Conservation (phyloP, 2,797 vertebrate species). For the Enteromius treurensis region DNA sequence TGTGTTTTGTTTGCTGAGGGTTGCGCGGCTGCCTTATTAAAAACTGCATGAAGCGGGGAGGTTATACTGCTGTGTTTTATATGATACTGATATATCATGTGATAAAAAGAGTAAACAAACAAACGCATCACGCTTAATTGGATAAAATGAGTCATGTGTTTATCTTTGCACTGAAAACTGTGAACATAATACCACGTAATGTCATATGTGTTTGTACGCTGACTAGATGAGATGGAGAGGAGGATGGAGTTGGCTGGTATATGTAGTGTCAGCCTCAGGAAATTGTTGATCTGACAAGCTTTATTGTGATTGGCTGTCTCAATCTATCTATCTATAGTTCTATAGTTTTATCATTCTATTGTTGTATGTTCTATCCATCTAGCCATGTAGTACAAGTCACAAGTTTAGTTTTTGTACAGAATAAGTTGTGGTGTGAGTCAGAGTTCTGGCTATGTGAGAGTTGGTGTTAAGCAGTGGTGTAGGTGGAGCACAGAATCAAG, state of each 20-base stretch:
- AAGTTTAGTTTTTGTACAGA: not conserved
- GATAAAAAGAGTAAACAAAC: slow-evolving; percentile 10
- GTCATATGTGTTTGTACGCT: slow-evolving; percentile 10
- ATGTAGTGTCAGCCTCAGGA: not conserved
- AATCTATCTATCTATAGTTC: not conserved
- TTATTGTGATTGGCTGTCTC: not conserved
- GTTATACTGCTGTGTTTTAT: not conserved
- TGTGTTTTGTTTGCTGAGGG: not conserved
- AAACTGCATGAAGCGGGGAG: slow-evolving; percentile 14
- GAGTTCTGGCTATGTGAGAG: not conserved
- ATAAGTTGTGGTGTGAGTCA: not conserved
- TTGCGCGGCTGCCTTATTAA: not conserved
- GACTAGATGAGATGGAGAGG: slow-evolving; percentile 7
- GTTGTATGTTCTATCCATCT: not conserved
- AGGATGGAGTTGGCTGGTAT: not conserved
- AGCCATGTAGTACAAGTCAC: not conserved
- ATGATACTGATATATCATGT: not conserved
- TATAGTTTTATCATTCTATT: not conserved
- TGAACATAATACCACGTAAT: not conserved
- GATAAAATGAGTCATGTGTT: slow-evolving; percentile 16
- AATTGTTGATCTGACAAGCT: not conserved
- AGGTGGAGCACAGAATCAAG: not conserved
- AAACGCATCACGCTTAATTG: not conserved
- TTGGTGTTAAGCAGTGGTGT: not conserved
- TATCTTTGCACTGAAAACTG: slow-evolving; percentile 21